Base-by-base conservation (phyloP, 2,888 invertebrate species). In the Acanthopleura granulata region DNA sequence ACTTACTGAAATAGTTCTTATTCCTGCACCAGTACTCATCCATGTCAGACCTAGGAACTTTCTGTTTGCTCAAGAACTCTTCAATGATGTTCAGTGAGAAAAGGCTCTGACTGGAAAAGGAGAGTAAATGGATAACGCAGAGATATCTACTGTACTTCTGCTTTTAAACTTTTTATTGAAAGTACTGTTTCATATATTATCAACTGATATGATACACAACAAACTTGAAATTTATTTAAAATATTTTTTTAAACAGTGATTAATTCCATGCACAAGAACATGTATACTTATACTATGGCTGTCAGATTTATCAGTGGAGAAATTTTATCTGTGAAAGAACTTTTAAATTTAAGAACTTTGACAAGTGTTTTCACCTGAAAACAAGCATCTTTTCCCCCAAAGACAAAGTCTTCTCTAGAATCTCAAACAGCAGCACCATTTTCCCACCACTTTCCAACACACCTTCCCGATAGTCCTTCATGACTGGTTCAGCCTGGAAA, bases 61-160 rank as follows among this genome's bases (percentile, higher is more conserved):
- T 89, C 84, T 94, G 94, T 86, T 93, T 93, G 87, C 95, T 95
- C 80, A 99, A 92, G 90, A 97, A 97, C 88, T 96, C 95, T 92
- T 99, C 99, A 78, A 99, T 95, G 77, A 98, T 93, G 92, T 97
- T 96, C 81, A 99, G 91, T 0, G 99, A 99, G 83, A 98, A 95
- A 76, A 99, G 92, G 85, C 97, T 98, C 91, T 99, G 98, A 85
- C 98, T 98, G 90, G 73, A 89, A 84, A 49, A 40, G 40, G 40
- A 40, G 4, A 40, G 40, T 3, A 40, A 40, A 40, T 6, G 40
- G 4, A 40, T 40, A 40, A 40, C 3, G 40, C 9, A 40, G 9
- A 40, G 40, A 40, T 40, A 40, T 40, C 40, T 40, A 40, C 40
- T 40, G 9, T 6, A 40, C 9, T 40, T 40, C 40, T 6, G 40